phyloP scores from a whole-genome alignment of 2,888 invertebrate species.

The Oligia latruncula region DNA sequence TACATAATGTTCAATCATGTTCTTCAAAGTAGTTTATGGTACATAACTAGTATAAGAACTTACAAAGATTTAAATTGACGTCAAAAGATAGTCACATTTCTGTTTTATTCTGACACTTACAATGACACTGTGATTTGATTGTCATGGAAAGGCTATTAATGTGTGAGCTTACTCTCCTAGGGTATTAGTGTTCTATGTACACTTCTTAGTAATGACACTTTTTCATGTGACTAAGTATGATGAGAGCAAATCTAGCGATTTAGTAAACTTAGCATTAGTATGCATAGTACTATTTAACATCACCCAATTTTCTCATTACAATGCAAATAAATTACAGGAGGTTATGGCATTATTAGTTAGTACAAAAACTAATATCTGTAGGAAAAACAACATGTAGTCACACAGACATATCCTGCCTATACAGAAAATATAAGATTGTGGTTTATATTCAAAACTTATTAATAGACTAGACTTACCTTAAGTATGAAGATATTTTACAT shows the following conservation, averaged over 20 bases:
- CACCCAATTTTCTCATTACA: not conserved
- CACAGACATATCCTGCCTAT: not conserved
- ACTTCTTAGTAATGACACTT: not conserved
- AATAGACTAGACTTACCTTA: not conserved
- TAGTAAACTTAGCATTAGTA: not conserved
- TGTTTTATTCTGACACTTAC: not conserved
- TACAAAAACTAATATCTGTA: not conserved
- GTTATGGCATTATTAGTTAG: not conserved
- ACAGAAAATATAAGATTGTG: not conserved
- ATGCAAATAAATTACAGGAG: not conserved
- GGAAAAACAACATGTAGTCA: not conserved
- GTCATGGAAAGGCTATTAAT: not conserved
- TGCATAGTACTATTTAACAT: not conserved
- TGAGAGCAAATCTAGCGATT: not conserved
- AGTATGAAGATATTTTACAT: not conserved
- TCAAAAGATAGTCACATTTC: not conserved
- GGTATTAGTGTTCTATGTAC: too few species aligned
- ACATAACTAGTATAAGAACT: too few species aligned
- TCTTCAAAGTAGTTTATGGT: not conserved
- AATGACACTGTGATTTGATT: not conserved
- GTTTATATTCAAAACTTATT: not conserved
- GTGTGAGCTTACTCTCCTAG: not conserved
- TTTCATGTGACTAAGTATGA: not conserved
- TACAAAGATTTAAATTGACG: not conserved
- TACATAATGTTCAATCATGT: not conserved